Evolutionary conservation across 2,113 vertebrate genomes (phyloP), one percentile per base, ranked within the genome.

Genomic region (Myotis yumanensis): DNA sequence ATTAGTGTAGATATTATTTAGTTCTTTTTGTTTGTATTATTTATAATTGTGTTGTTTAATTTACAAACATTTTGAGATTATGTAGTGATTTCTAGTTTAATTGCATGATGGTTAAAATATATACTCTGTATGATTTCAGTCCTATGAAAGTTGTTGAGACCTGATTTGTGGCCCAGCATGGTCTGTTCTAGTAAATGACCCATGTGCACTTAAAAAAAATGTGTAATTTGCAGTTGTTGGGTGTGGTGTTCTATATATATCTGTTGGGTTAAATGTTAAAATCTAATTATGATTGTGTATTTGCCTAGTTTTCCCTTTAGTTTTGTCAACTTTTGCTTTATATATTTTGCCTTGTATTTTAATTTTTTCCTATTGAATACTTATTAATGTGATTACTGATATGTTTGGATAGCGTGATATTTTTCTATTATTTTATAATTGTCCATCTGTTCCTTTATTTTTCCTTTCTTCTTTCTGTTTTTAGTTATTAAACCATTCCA

Each of bases 341-440:
- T n/a, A 4, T 94, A 32, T 89, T 88, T 96, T 89, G 77, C 52
- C 40, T 86, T 82, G n/a, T 82, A 37, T 79, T 84, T 92, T 77
- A 43, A 40, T 71, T 86, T 89, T 82, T 96, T 62, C 12, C 69
- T 90, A 35, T 18, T 52, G 57, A 80, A 35, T 69, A 51, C 71
- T 71, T 86, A 86, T 87, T 88, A 57, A 48, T 66, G 16, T 79
- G 57, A 73, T 16, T 81, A 81, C 16, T 35, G n/a, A 82, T 76
- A 48, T 51, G 84, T 57, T 87, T 87, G 64, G 11, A 83, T 35
- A 54, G 25, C 52, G 28, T 88, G 40, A 43, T 51, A 81, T 46
- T 37, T 76, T 76, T 76, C 46, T 32, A 54, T 52, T 73, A 72
- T 79, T 89, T 95, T 90, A 57, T 48, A 1, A 52, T 77, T 89